Evolutionary conservation across 1,140 invertebrate species (phyloP), one percentile per base, ranked within the genome.

Genomic region (Bombus balteatus): DNA sequence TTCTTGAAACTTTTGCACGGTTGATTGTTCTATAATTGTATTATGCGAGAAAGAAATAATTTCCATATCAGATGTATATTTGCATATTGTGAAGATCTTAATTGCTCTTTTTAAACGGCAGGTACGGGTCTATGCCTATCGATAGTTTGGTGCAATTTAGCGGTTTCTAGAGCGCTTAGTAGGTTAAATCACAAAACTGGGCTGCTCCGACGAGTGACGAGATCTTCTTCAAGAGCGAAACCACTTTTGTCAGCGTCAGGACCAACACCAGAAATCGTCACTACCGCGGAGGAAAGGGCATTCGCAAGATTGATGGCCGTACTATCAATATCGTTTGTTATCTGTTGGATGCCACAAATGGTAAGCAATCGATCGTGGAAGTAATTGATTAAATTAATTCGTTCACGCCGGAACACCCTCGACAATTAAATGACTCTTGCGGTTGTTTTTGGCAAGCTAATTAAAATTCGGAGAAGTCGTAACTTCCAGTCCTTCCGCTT

Each of bases 261-360:
- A 53, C 92, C 94, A 4, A 84, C 94, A 4, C 66, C 88, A 2
- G 92, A 95, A 89, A 88, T 94, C 82, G 95, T 96, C 18, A 96
- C 97, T 81, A 98, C 97, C 0, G 96, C 96, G 0, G 97, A 98
- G 92, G 98, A 98, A 94, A 96, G 97, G 74, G 97, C 97, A 68
- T 98, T 98, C 94, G 97, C 97, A 68, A 96, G 97, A 88, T 95
- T 98, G 5, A 98, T 98, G 98, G 97, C 97, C 0, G 96, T 97
- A 10, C 96, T 98, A 3, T 98, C 97, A 71, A 96, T 98, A 68
- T 96, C 97, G 6, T 98, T 98, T 91, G 97, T 98, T 73, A 95
- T 97, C 2, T 98, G 97, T 92, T 98, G 98, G 98, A 96, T 98
- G 95, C 98, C 98, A 5, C 97, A 98, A 94, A 97, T 98, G 97